A percentile compares a stretch with the other conserved stretches of the same genome.
Conservation (phyloP, 2,888 invertebrate species). For the Pheosia gnoma region DNA sequence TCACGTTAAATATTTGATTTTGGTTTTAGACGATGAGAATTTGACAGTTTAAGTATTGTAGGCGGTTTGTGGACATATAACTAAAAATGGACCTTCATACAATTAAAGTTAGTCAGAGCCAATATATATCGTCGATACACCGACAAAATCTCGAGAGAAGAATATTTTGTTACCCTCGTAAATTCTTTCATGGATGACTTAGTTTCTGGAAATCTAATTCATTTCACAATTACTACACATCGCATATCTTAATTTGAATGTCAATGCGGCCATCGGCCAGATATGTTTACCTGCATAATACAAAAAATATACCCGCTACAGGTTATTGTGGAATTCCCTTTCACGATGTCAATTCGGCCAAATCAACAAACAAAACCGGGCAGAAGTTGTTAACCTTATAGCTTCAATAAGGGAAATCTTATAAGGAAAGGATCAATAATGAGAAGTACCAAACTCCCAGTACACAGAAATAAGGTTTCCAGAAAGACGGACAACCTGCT, state of each 20-base stretch:
- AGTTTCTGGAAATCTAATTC: background rate
- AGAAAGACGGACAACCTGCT: too few relatives aligned
- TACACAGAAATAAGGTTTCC: too few relatives aligned
- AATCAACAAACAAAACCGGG: background rate
- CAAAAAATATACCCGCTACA: background rate
- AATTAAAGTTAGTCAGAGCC: too few relatives aligned
- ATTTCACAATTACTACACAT: background rate
- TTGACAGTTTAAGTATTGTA: background rate
- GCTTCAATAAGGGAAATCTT: background rate
- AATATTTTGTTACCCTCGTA: too few relatives aligned
- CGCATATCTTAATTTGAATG: background rate
- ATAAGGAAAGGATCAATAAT: too few relatives aligned
- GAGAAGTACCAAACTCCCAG: too few relatives aligned
- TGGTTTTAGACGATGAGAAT: background rate
- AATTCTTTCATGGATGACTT: background rate
- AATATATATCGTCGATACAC: too few relatives aligned
- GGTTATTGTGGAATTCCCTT: background rate
- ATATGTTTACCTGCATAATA: background rate
- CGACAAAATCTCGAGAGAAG: too few relatives aligned
- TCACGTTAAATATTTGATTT: slow-evolving; percentile 11
- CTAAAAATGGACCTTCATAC: too few relatives aligned
- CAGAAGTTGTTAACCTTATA: background rate
- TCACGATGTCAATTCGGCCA: background rate
- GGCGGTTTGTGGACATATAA: background rate
- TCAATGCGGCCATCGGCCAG: background rate